Percentiles rank a stretch among this genome's conserved stretches.
Evolutionary conservation across 2,888 invertebrate genomes (phyloP).

Genomic region (Junonia oenone): DNA sequence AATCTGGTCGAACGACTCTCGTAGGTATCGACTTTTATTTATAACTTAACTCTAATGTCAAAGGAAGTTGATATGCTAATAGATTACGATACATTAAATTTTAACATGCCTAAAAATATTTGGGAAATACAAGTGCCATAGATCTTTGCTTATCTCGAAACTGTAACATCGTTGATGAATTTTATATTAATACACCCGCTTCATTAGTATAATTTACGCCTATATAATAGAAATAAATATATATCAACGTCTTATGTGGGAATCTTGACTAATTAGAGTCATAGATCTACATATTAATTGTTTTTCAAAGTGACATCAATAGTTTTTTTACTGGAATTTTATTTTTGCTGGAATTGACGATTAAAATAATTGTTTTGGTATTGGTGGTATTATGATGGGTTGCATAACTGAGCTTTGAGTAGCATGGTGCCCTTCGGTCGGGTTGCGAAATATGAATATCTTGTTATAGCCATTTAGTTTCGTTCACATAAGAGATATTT

Average conservation of each 20-base stretch:
- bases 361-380: too few relatives aligned
- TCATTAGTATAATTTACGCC: not conserved
- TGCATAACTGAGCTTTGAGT: too few relatives aligned
- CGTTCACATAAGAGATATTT: too few relatives aligned
- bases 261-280: not conserved
- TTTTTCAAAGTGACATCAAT: not conserved
- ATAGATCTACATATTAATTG: not conserved
- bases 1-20: constrained; percentile 69
- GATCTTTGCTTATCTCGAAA: not conserved
- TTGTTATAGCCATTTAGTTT: too few relatives aligned
- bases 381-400: too few relatives aligned
- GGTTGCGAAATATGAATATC: too few relatives aligned
- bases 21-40: constrained; percentile 48
- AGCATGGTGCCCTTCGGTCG: too few relatives aligned
- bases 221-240: not conserved
- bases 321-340: not conserved
- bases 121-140: not conserved
- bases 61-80: constrained; percentile 12
- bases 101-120: not conserved
- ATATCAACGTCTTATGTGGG: not conserved
- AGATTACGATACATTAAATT: constrained; percentile 7
- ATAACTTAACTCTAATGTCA: constrained; percentile 54
- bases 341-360: too few relatives aligned
- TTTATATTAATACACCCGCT: not conserved
- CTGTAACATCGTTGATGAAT: not conserved